Evolutionary conservation across 1,140 invertebrate species (phyloP).

Genomic region (Zelostemma sp.): DNA sequence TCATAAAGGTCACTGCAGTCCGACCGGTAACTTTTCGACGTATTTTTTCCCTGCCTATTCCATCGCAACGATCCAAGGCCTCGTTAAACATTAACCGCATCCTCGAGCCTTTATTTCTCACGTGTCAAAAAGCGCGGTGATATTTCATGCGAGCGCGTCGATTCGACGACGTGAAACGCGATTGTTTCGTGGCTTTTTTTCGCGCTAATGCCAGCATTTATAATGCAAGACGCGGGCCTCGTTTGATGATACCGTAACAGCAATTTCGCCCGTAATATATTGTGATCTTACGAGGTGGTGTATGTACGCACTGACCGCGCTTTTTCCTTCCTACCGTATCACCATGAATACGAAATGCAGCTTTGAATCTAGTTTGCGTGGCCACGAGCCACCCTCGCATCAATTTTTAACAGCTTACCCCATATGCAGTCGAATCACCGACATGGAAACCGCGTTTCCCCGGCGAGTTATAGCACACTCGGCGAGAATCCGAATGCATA

Average conservation of each 20-base stretch:
- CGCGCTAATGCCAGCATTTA: not conserved
- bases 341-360: conserved; percentile 69
- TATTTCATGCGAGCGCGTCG: not conserved
- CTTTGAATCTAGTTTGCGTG: conserved; percentile 68
- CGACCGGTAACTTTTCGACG: conserved; percentile 29
- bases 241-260: conserved; percentile 42
- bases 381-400: conserved; percentile 60
- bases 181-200: not conserved
- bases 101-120: not conserved
- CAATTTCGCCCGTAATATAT: conserved; percentile 54
- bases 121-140: conserved; percentile 2
- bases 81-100: conserved; percentile 1
- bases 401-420: conserved; percentile 68
- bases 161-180: not conserved
- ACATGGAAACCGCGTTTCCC: conserved; percentile 67
- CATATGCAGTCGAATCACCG: conserved; percentile 56
- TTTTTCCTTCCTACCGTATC: conserved; percentile 41
- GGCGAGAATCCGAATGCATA: conserved; percentile 45
- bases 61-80: conserved; percentile 20
- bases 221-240: conserved; percentile 20
- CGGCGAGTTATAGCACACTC: conserved; percentile 47
- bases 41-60: not conserved
- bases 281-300: conserved; percentile 46
- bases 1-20: conserved; percentile 64
- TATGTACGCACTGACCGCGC: conserved; percentile 42